These are phyloP conservation scores for Teleogryllus occipitalis DNA, from an alignment of 1,140 invertebrate species.

Conservation along the genomic window DNA sequence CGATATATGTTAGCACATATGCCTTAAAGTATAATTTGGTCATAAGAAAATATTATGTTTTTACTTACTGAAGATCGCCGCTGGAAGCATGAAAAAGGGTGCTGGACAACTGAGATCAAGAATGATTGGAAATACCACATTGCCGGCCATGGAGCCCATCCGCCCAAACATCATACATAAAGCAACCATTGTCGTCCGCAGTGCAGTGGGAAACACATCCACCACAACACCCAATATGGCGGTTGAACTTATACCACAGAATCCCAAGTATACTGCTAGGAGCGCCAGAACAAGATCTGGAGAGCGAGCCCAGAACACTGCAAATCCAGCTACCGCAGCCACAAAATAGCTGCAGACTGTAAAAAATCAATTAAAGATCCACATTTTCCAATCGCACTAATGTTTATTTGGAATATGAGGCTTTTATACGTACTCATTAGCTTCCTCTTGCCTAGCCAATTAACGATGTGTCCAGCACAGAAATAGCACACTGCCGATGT, in stretches of 20 bases:
- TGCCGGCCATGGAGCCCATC: slow-evolving; percentile 39
- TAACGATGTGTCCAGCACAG: slow-evolving; percentile 36
- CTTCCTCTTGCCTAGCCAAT: slow-evolving; percentile 33
- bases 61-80: background rate
- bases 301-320: background rate
- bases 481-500: slow-evolving; percentile 36
- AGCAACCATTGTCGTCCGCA: slow-evolving; percentile 38
- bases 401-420: background rate
- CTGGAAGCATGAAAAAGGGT: slow-evolving; percentile 11
- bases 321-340: background rate
- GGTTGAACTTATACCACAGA: background rate
- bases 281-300: background rate
- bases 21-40: too few relatives aligned
- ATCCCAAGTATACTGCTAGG: background rate
- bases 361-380: too few relatives aligned
- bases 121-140: slow-evolving; percentile 40
- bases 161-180: slow-evolving; percentile 40
- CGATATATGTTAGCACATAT: too few relatives aligned
- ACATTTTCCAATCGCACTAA: too few relatives aligned
- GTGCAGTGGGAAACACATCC: background rate
- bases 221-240: background rate
- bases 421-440: slow-evolving; percentile 24
- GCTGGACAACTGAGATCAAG: slow-evolving; percentile 26
- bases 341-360: background rate
- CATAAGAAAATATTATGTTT: background rate